phyloP scores from a whole-genome alignment of 2,888 invertebrate genomes.

The Argyresthia albistria region DNA sequence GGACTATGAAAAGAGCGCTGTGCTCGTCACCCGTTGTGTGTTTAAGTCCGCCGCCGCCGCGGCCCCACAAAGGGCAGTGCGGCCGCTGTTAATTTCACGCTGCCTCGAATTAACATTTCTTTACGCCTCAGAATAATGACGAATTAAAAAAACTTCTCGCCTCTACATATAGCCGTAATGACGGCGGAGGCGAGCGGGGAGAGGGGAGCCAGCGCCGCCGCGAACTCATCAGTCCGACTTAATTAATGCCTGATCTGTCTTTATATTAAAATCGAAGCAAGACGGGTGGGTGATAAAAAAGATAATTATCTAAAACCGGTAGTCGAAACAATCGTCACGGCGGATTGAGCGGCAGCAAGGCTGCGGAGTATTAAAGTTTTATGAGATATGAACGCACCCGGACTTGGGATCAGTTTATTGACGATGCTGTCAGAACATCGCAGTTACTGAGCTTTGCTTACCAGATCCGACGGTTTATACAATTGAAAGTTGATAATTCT shows the following conservation, averaged over 20 bases:
- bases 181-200: constrained; percentile 40
- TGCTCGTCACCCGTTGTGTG: constrained; percentile 70
- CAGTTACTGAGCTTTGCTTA: constrained; percentile 8
- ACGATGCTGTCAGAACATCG: not conserved
- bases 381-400: constrained; percentile 8
- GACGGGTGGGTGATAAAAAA: constrained; percentile 18
- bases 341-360: constrained; percentile 30
- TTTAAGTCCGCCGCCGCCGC: constrained; percentile 59
- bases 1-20: constrained; percentile 51
- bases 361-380: constrained; percentile 18
- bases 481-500: too few relatives aligned
- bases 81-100: constrained; percentile 73
- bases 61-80: constrained; percentile 63
- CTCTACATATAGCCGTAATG: constrained; percentile 65
- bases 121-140: constrained; percentile 72
- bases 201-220: constrained; percentile 15
- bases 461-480: constrained; percentile 5
- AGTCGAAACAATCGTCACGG: constrained; percentile 57
- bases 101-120: constrained; percentile 74
- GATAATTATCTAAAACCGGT: constrained; percentile 50
- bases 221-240: constrained; percentile 65
- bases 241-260: constrained; percentile 71
- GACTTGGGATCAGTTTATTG: not conserved
- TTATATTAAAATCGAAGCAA: constrained; percentile 62
- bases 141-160: constrained; percentile 67